These are phyloP conservation scores for Spizaetus ornatus DNA, from an alignment of 2,113 vertebrate genomes.

Conservation along the genomic window DNA sequence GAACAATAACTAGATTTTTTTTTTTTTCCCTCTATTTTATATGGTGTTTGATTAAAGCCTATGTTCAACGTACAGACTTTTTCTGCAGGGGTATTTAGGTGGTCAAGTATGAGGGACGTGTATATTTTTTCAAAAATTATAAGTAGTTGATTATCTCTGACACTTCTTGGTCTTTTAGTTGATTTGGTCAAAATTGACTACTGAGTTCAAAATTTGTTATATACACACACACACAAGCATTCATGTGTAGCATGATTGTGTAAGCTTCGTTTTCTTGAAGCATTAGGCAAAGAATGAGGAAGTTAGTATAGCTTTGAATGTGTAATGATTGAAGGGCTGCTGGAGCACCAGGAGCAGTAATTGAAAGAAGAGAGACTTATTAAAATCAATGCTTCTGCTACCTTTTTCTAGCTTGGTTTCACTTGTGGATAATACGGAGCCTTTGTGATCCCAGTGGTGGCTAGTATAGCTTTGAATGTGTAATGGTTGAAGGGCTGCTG, in stretches of 20 bases:
- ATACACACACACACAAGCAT: neutral
- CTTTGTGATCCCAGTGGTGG: too few relatives aligned
- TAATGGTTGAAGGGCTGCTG: neutral
- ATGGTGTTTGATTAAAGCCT: neutral
- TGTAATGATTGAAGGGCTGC: neutral
- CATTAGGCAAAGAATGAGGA: neutral
- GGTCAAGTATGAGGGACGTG: fast-evolving
- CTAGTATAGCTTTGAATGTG: neutral
- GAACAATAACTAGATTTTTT: neutral
- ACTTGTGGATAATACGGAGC: too few relatives aligned
- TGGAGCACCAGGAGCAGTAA: neutral
- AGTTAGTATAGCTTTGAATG: neutral
- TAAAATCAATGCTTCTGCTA: neutral
- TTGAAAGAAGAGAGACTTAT: neutral
- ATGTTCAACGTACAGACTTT: neutral
- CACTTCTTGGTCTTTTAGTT: neutral
- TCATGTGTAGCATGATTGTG: neutral
- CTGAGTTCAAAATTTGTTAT: neutral
- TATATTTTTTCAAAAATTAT: neutral
- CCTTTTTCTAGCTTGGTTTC: neutral
- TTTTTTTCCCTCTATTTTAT: neutral
- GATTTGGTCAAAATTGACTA: neutral
- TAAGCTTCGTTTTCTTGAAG: neutral
- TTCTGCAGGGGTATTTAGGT: neutral
- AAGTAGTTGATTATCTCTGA: neutral